These are phyloP conservation scores for Campoplex nolae DNA, from an alignment of 2,888 invertebrate genomes.

Conservation along the genomic window DNA sequence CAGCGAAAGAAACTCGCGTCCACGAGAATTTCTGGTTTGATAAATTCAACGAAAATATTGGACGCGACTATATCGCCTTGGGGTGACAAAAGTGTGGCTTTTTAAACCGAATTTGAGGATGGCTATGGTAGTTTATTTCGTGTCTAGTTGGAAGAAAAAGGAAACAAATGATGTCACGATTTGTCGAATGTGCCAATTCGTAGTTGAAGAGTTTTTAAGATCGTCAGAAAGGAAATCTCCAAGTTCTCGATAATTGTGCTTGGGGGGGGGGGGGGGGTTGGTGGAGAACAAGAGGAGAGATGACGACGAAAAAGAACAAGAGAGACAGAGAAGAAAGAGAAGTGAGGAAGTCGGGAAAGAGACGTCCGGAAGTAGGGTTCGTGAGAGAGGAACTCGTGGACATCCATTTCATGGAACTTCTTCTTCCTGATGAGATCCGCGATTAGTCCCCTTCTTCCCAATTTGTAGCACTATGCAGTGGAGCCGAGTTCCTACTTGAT, in stretches of 20 bases:
- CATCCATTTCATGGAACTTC: slow-evolving; percentile 64
- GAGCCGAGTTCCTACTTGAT: slow-evolving; percentile 51
- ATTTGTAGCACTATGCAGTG: slow-evolving; percentile 21
- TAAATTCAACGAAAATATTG: slow-evolving; percentile 31
- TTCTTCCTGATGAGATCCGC: slow-evolving; percentile 71
- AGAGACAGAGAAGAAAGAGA: slow-evolving; percentile 2
- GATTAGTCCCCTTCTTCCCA: slow-evolving; percentile 62
- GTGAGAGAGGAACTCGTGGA: slow-evolving; percentile 44
- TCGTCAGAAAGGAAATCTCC: slow-evolving; percentile 49
- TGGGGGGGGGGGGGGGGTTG: not conserved
- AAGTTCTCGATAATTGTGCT: slow-evolving; percentile 61
- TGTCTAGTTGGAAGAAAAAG: not conserved
- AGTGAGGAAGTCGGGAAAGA: slow-evolving; percentile 56
- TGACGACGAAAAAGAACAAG: not conserved
- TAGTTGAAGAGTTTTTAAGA: slow-evolving; percentile 17
- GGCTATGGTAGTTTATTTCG: not conserved
- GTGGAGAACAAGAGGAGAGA: slow-evolving; percentile 8
- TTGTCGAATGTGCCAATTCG: slow-evolving; percentile 19
- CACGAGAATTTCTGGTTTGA: slow-evolving; percentile 19
- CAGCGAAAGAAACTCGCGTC: slow-evolving; percentile 11
- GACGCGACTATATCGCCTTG: not conserved
- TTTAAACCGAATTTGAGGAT: not conserved
- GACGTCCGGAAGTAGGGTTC: slow-evolving; percentile 52
- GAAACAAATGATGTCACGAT: not conserved
- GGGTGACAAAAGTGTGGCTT: not conserved